Percentiles rank a stretch among this genome's conserved stretches.
Evolutionary conservation across 2,888 invertebrate species (phyloP).

Genomic region (Odontocolon sp.): DNA sequence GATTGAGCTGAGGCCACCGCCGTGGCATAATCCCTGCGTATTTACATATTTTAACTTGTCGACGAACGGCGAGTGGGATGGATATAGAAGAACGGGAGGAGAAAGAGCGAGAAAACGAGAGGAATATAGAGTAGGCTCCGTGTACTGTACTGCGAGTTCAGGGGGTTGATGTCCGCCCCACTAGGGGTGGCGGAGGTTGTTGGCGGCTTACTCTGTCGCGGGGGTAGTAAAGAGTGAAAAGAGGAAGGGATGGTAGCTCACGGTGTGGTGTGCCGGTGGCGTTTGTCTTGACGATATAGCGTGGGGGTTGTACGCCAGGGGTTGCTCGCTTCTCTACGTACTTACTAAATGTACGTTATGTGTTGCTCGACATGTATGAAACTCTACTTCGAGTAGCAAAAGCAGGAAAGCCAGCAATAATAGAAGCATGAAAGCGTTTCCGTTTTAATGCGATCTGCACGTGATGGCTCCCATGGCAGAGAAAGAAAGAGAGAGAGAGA

Average conservation of each 20-base stretch:
- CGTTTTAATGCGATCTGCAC: slow-evolving; percentile 69
- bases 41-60: slow-evolving; percentile 66
- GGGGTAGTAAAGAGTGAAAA: neutral
- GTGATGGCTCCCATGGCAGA: slow-evolving; percentile 63
- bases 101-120: slow-evolving; percentile 2
- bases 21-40: slow-evolving; percentile 61
- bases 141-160: slow-evolving; percentile 47
- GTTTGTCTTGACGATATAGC: neutral
- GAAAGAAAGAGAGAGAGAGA: slow-evolving; percentile 20
- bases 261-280: slow-evolving; percentile 9
- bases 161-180: slow-evolving; percentile 62
- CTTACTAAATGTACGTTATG: neutral
- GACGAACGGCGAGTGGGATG: slow-evolving; percentile 32
- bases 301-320: slow-evolving; percentile 1
- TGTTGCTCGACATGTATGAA: slow-evolving; percentile 13
- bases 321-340: slow-evolving; percentile 24
- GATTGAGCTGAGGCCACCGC: slow-evolving; percentile 40
- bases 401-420: slow-evolving; percentile 66
- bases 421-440: slow-evolving; percentile 71
- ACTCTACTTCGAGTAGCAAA: slow-evolving; percentile 27
- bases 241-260: neutral
- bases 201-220: slow-evolving; percentile 11
- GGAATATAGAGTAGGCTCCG: slow-evolving; percentile 6
- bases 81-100: slow-evolving; percentile 8
- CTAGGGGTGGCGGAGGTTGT: slow-evolving; percentile 32